Conservation (phyloP, 2,888 invertebrate species). For the Anodontia alba region DNA sequence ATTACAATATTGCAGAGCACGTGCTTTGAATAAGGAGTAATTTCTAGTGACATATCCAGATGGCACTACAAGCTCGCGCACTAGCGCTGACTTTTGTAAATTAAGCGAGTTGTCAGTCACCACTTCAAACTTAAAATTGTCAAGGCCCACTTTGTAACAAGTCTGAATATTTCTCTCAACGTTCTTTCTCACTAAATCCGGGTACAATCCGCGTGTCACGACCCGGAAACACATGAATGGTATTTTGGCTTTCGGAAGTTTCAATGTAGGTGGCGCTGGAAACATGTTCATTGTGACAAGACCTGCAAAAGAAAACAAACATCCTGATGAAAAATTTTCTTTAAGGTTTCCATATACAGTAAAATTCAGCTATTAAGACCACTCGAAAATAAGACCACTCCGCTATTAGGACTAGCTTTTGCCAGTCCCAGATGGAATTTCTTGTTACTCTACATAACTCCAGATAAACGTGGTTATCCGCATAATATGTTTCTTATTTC, state of each 20-base stretch:
- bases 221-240: slow-evolving; percentile 67
- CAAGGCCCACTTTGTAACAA: slow-evolving; percentile 61
- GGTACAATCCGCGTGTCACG: slow-evolving; percentile 61
- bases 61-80: slow-evolving; percentile 62
- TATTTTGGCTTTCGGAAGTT: slow-evolving; percentile 46
- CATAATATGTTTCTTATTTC: too few species aligned
- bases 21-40: slow-evolving; percentile 62
- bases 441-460: too few species aligned
- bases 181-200: slow-evolving; percentile 55
- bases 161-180: slow-evolving; percentile 59
- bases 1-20: slow-evolving; percentile 62
- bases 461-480: too few species aligned
- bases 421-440: too few species aligned
- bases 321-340: neutral
- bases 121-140: slow-evolving; percentile 66
- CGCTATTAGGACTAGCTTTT: too few species aligned
- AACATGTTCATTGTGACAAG: slow-evolving; percentile 59
- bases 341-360: too few species aligned
- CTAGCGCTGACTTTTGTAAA: slow-evolving; percentile 46
- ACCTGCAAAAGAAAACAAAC: slow-evolving; percentile 39
- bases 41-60: slow-evolving; percentile 50
- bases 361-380: too few species aligned
- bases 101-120: slow-evolving; percentile 62
- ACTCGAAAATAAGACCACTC: too few species aligned
- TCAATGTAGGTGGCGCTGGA: slow-evolving; percentile 44